These are phyloP conservation scores for Ypsolopha sequella DNA, from an alignment of 2,888 invertebrate species.

Conservation along the genomic window DNA sequence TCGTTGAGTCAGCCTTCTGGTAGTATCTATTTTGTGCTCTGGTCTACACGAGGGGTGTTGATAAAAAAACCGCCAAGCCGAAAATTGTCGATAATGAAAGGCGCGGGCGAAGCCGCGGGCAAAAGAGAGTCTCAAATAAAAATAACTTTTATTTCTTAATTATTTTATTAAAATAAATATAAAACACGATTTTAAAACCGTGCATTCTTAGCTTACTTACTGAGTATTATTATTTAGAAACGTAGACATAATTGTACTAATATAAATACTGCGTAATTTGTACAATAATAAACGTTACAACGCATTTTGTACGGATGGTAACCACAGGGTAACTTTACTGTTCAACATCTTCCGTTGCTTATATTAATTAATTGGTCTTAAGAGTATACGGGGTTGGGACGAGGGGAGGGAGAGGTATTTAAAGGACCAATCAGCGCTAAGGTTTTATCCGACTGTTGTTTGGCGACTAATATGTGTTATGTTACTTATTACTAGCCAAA, in stretches of 20 bases:
- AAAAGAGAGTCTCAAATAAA: neutral
- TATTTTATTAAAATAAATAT: constrained; percentile 1
- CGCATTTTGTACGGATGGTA: neutral
- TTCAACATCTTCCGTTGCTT: neutral
- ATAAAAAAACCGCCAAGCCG: no score
- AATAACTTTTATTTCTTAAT: neutral
- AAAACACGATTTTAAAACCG: neutral
- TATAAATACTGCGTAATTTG: constrained; percentile 2
- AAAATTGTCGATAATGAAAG: no score
- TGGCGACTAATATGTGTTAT: no score
- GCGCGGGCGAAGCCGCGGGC: neutral
- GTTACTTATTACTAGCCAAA: no score
- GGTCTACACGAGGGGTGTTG: no score
- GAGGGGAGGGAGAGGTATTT: no score
- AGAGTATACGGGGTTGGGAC: no score
- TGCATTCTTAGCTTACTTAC: neutral
- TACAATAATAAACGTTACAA: neutral
- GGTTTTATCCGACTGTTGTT: no score
- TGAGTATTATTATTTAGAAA: neutral
- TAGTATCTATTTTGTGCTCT: no score
- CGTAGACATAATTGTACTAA: neutral
- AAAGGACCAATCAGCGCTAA: no score
- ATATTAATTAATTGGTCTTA: neutral
- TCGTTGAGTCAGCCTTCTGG: no score
- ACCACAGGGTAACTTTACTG: neutral